These are phyloP conservation scores for Drepanosiphum platanoidis DNA, from an alignment of 2,888 invertebrate genomes.

Conservation along the genomic window DNA sequence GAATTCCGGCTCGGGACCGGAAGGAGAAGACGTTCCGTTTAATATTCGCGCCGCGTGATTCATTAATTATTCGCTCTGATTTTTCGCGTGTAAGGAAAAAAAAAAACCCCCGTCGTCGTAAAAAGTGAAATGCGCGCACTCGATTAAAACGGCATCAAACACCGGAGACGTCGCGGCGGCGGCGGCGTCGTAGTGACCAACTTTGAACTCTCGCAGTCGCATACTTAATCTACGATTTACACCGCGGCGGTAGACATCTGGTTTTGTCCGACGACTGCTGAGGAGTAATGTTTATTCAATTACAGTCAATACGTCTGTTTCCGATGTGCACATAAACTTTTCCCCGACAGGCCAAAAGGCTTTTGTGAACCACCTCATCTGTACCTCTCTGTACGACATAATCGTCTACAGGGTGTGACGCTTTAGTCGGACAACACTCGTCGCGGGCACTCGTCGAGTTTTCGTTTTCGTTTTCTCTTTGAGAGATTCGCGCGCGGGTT, in stretches of 20 bases:
- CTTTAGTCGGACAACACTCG: too few relatives aligned
- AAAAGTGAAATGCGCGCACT: background rate
- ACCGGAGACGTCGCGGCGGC: background rate
- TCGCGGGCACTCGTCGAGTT: too few relatives aligned
- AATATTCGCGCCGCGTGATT: too few relatives aligned
- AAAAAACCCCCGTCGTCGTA: too few relatives aligned
- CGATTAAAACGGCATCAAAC: slow-evolving; percentile 12
- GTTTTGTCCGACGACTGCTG: background rate
- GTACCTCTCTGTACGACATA: background rate
- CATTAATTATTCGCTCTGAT: too few relatives aligned
- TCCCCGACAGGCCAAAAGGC: slow-evolving; percentile 4
- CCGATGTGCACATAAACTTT: background rate
- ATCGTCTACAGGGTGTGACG: too few relatives aligned
- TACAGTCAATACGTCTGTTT: background rate
- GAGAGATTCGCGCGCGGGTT: too few relatives aligned
- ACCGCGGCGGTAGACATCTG: background rate
- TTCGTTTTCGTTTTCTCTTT: too few relatives aligned
- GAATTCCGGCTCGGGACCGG: too few relatives aligned
- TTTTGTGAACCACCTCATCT: background rate
- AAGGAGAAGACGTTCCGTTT: too few relatives aligned
- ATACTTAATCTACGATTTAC: background rate
- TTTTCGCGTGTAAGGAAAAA: too few relatives aligned
- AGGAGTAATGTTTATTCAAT: slow-evolving; percentile 19
- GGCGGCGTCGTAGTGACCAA: background rate
- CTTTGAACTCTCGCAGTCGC: background rate